phyloP scores from a whole-genome alignment of 1,140 invertebrate species.

The Drosophila navojoa region DNA sequence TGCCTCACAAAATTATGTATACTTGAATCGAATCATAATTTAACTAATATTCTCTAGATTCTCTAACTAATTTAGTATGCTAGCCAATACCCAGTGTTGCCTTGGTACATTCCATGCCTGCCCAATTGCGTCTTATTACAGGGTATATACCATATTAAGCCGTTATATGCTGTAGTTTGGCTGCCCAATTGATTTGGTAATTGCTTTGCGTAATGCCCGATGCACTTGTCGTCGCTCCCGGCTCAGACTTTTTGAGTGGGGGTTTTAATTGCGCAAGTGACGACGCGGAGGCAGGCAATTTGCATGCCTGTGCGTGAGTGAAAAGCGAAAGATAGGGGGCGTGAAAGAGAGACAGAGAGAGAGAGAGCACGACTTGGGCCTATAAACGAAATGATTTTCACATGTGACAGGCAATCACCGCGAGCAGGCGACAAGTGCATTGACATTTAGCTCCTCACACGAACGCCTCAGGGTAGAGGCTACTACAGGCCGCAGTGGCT shows the following conservation, averaged over 20 bases:
- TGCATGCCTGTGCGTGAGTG: slow-evolving; percentile 41
- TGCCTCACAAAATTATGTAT: no score
- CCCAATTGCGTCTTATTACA: slow-evolving; percentile 3
- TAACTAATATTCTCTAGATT: no score
- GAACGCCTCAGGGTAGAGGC: not conserved
- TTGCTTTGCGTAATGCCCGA: slow-evolving; percentile 49
- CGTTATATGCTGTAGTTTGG: slow-evolving; percentile 12
- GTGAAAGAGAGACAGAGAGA: not conserved
- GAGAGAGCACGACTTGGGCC: slow-evolving; percentile 21
- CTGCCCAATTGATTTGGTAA: slow-evolving; percentile 44
- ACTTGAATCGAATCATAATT: no score
- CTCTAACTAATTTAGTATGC: not conserved
- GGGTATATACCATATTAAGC: slow-evolving; percentile 6
- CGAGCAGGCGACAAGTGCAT: slow-evolving; percentile 36
- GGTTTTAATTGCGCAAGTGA: slow-evolving; percentile 46
- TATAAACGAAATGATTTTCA: slow-evolving; percentile 38
- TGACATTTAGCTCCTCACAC: slow-evolving; percentile 20
- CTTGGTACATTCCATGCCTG: no score
- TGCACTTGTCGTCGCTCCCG: slow-evolving; percentile 37
- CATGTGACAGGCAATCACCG: slow-evolving; percentile 31
- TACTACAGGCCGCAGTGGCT: slow-evolving; percentile 27
- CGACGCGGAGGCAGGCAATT: slow-evolving; percentile 24
- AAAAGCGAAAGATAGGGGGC: not conserved
- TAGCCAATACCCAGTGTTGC: not conserved
- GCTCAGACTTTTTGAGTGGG: slow-evolving; percentile 9